Percentiles rank a stretch among this genome's conserved stretches.
phyloP scores from a whole-genome alignment of 2,888 invertebrate genomes.

The Choristoneura rosaceana region DNA sequence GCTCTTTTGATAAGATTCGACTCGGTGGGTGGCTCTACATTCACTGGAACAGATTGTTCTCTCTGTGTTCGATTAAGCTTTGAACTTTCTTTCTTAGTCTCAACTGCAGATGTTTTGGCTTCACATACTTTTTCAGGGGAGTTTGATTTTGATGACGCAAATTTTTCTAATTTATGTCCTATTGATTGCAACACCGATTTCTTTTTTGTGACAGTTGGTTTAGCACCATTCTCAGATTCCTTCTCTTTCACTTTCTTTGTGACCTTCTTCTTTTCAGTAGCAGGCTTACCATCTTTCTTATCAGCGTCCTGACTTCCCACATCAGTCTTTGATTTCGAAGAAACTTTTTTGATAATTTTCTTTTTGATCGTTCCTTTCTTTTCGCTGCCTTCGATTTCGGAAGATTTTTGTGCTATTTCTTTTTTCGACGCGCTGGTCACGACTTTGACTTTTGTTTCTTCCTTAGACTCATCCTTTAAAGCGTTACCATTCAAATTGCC shows the following conservation, averaged over 20 bases:
- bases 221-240: slow-evolving; percentile 61
- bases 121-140: slow-evolving; percentile 79
- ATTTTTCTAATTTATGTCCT: slow-evolving; percentile 91
- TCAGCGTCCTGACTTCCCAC: slow-evolving; percentile 58
- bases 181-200: slow-evolving; percentile 90
- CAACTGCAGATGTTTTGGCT: slow-evolving; percentile 54
- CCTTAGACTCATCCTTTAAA: slow-evolving; percentile 53
- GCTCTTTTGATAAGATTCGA: slow-evolving; percentile 89
- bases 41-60: slow-evolving; percentile 88
- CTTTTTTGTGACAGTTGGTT: slow-evolving; percentile 80
- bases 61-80: slow-evolving; percentile 86
- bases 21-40: slow-evolving; percentile 84
- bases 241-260: slow-evolving; percentile 77
- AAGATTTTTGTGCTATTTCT: slow-evolving; percentile 57
- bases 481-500: slow-evolving; percentile 57
- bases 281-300: slow-evolving; percentile 60
- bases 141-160: slow-evolving; percentile 83
- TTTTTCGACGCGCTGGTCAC: slow-evolving; percentile 56
- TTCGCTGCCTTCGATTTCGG: slow-evolving; percentile 63
- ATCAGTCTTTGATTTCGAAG: slow-evolving; percentile 79
- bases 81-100: slow-evolving; percentile 63
- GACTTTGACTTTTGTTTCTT: slow-evolving; percentile 62
- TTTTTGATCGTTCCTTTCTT: slow-evolving; percentile 78
- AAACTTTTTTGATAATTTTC: slow-evolving; percentile 78
- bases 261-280: slow-evolving; percentile 74